These are phyloP conservation scores for Pseudochirops corinnae DNA, from an alignment of 2,797 vertebrate genomes.

Conservation along the genomic window DNA sequence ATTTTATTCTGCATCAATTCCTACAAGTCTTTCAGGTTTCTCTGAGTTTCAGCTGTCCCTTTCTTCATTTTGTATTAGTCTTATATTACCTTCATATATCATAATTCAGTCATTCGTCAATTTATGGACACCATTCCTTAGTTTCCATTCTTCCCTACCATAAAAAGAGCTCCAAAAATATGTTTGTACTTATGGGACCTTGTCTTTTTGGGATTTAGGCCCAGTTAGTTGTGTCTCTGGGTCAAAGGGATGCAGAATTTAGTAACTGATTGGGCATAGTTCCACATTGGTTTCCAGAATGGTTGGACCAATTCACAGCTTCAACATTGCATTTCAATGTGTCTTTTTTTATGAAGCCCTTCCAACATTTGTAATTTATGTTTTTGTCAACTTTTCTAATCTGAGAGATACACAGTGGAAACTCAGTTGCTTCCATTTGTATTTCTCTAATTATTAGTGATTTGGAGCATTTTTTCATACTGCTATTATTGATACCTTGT, in stretches of 20 bases:
- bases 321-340: neutral
- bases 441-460: too few relatives aligned
- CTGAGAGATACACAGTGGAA: too few relatives aligned
- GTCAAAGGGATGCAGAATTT: neutral
- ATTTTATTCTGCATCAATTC: neutral
- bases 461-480: too few relatives aligned
- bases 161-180: neutral
- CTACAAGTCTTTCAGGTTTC: neutral
- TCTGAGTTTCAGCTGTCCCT: neutral
- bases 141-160: neutral
- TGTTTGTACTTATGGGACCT: neutral
- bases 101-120: neutral
- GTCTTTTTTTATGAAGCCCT: neutral
- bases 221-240: neutral
- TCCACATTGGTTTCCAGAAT: neutral
- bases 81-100: neutral
- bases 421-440: too few relatives aligned
- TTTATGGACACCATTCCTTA: neutral
- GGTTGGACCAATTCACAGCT: neutral
- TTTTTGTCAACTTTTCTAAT: too few relatives aligned
- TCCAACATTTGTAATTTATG: too few relatives aligned
- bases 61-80: neutral
- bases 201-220: neutral
- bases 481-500: too few relatives aligned
- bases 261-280: neutral